Evolutionary conservation across 2,888 invertebrate genomes (phyloP), one percentile per base, ranked within the genome.

Genomic region (Latrodectus elegans): DNA sequence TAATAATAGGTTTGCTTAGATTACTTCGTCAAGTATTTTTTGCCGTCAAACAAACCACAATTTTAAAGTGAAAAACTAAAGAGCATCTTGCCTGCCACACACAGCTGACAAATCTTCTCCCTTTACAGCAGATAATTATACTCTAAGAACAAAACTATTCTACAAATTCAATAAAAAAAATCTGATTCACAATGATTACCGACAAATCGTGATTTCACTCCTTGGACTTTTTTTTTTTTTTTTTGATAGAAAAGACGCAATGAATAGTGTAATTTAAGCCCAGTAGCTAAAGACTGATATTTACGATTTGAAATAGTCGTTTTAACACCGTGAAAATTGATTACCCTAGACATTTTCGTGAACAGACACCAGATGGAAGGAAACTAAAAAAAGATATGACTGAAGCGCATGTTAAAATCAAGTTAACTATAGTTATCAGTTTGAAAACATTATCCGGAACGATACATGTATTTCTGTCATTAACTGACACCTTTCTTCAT

Each of bases 381-480:
- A 22, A 22, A 17, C 6, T 60, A 11, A 60, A 15, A 68, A 78
- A 68, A 78, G 67, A 8, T 72, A 77, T 72, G 77, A 84, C 38
- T 12, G 49, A n/a, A 26, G 64, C 76, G 53, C 65, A 65, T 84
- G 72, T 78, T 84, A 78, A 78, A 72, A 68, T 55, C 55, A 76
- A 38, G 51, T 14, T 51, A 83, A 84, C 65, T 67, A 78, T 72
- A 77, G 73, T 78, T 65, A 84, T 84, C 65, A 78, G 17, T 49
- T 12, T 17, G 49, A 67, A 49, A 84, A 72, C 60, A 15, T 38
- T 38, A 4, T 38, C 38, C 4, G 6, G 38, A 38, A 38, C 4
- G 38, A 38, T 38, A 38, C 0, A 38, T 38, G 38, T 2, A 38
- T 38, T 6, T 38, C 4, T 38, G 38, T 38, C 38, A 38, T 38